phyloP scores from a whole-genome alignment of 2,888 invertebrate genomes.

The Drosophila affinis region DNA sequence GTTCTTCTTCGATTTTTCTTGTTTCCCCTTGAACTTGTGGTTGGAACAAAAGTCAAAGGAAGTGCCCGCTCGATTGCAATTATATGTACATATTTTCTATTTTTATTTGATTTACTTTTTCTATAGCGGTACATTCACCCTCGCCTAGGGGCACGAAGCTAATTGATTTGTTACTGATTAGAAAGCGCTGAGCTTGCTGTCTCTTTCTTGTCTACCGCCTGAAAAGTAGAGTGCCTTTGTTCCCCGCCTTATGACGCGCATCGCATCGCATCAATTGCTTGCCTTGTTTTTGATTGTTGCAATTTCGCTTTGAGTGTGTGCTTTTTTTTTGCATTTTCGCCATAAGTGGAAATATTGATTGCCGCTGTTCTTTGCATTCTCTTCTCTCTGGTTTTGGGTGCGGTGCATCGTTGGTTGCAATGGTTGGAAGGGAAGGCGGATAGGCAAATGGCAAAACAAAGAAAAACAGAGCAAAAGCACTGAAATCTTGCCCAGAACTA shows the following conservation, averaged over 20 bases:
- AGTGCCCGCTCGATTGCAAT: slow-evolving; percentile 13
- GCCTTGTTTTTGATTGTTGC: slow-evolving; percentile 36
- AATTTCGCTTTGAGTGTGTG: slow-evolving; percentile 11
- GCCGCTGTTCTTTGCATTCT: slow-evolving; percentile 36
- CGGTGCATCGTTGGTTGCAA: slow-evolving; percentile 37
- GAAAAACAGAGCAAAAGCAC: slow-evolving; percentile 12
- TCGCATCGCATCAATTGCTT: slow-evolving; percentile 45
- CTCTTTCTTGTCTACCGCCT: slow-evolving; percentile 19
- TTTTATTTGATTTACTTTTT: slow-evolving; percentile 12
- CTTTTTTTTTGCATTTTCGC: slow-evolving; percentile 52
- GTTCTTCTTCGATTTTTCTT: not conserved
- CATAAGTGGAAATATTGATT: slow-evolving; percentile 64
- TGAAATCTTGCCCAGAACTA: slow-evolving; percentile 24
- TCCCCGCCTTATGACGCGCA: slow-evolving; percentile 53
- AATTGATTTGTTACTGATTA: slow-evolving; percentile 67
- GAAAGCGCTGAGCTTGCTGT: slow-evolving; percentile 47
- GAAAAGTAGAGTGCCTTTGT: slow-evolving; percentile 49
- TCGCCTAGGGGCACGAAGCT: slow-evolving; percentile 18
- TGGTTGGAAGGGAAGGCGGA: not conserved
- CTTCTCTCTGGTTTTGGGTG: slow-evolving; percentile 15
- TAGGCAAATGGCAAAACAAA: not conserved
- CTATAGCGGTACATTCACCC: slow-evolving; percentile 60
- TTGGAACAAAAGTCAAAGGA: slow-evolving; percentile 13
- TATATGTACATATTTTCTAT: slow-evolving; percentile 8
- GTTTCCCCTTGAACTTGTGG: not conserved